phyloP scores from a whole-genome alignment of 2,113 vertebrate species.

The Corydoras sp. region DNA sequence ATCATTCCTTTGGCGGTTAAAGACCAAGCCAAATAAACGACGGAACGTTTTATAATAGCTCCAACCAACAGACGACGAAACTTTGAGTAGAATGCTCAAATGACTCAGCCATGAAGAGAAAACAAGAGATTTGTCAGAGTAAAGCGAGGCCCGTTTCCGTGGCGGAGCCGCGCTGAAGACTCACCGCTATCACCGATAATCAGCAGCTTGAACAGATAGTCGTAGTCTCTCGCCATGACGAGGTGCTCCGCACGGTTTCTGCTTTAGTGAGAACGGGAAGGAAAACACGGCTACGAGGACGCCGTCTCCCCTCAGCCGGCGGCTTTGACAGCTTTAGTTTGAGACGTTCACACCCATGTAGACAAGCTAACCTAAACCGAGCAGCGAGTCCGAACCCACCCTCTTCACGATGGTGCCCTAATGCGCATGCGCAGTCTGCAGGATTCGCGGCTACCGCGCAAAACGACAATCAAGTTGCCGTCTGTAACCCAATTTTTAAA shows the following conservation, averaged over 20 bases:
- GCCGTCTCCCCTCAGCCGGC: constrained; percentile 9
- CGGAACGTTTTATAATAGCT: too few species aligned
- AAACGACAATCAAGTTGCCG: too few species aligned
- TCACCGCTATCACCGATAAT: constrained; percentile 81
- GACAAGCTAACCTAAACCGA: neutral
- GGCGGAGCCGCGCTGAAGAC: constrained; percentile 44
- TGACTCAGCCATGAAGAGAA: too few species aligned
- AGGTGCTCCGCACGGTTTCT: constrained; percentile 40
- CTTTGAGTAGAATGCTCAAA: too few species aligned
- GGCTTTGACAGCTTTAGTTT: neutral
- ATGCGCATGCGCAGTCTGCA: constrained; percentile 21
- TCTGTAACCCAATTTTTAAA: too few species aligned
- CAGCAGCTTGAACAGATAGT: constrained; percentile 78
- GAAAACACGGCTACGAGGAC: neutral
- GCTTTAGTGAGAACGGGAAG: neutral
- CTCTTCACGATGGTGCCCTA: neutral
- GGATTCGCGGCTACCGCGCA: too few species aligned
- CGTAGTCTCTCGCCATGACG: constrained; percentile 75
- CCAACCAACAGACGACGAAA: too few species aligned
- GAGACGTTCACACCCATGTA: constrained; percentile 9
- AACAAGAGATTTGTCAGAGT: neutral
- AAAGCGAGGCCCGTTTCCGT: constrained; percentile 39
- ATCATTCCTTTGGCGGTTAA: too few species aligned
- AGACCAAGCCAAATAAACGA: too few species aligned
- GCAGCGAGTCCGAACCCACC: constrained; percentile 8